A percentile compares a stretch with the other conserved stretches of the same genome.
phyloP scores from a whole-genome alignment of 2,888 invertebrate genomes.

The Conus canariensis region DNA sequence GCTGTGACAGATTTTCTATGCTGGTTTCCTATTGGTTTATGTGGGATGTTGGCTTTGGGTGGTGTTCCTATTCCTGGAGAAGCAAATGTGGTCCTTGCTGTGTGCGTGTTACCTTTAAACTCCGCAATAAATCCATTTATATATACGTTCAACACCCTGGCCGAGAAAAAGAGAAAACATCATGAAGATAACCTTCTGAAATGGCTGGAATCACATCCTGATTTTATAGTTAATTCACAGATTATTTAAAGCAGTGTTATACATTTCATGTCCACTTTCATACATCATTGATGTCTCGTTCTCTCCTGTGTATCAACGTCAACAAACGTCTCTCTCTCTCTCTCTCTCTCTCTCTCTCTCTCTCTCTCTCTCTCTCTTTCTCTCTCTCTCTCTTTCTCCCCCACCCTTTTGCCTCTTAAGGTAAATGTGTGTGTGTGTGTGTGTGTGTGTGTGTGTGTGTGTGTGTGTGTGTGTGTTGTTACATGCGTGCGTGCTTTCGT shows the following conservation, averaged over 20 bases:
- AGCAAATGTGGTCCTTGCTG: neutral
- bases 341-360: slow-evolving; percentile 26
- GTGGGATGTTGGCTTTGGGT: neutral
- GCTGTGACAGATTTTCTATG: neutral
- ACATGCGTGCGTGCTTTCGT: neutral
- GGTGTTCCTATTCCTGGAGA: neutral
- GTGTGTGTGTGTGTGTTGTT: neutral
- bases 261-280: neutral
- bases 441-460: slow-evolving; percentile 15
- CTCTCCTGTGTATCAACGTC: neutral
- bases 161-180: neutral
- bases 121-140: neutral
- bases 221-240: neutral
- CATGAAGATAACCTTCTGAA: neutral
- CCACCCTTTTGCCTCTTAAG: neutral
- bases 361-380: slow-evolving; percentile 33
- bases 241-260: no score
- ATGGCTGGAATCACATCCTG: neutral
- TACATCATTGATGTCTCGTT: neutral
- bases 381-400: slow-evolving; percentile 1
- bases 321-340: slow-evolving; percentile 20
- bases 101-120: neutral
- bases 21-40: slow-evolving; percentile 4
- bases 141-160: neutral
- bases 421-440: neutral